Base-by-base conservation (phyloP, 2,797 vertebrate genomes). In the Diplodus puntazzo region DNA sequence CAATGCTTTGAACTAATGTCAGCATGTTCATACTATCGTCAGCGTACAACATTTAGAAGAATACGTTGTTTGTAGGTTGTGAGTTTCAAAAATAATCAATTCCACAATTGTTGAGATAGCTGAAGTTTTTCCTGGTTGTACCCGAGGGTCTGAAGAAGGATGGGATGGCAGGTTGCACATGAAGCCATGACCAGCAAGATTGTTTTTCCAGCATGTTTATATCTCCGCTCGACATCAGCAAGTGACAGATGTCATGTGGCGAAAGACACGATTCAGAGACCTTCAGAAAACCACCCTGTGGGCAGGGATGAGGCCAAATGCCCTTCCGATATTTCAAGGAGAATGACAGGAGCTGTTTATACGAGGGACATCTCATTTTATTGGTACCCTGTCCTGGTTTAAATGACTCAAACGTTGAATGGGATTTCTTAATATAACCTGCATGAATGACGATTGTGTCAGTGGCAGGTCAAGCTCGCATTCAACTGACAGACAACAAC, bases 341-440 rank as follows among this genome's bases (percentile, higher is more conserved):
- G 69, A 82, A 80, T 80, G 68, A 72, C 79, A 88, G 85, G 73
- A 81, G 82, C 66, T 81, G 80, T 83, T 91, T 74, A 78, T 65
- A 65, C 43, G 39, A 73, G 25, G 16, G 49, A 46, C 27, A 58
- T 83, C 77, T 79, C 69, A 23, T 74, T 75, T 79, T 79, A 88
- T 89, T 84, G 83, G 87, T 83, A 81, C 85, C 60, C 75, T 78
- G 80, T 79, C 83, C 82, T 73, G 64, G 80, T 87, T 89, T 88
- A 85, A 87, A 87, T 81, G 85, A 87, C 80, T 78, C 77, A 79
- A 72, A 81, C 73, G 75, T 77, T 75, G 85, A 86, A 85, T 73
- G 84, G 45, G 74, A 83, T 87, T 89, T 91, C 86, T 88, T 87
- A 83, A 88, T 80, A 82, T 89, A 92, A 72, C 69, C 54, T 17